Conservation (phyloP, 2,113 vertebrate genomes). For the Boulengeromyrus knoepffleri region DNA sequence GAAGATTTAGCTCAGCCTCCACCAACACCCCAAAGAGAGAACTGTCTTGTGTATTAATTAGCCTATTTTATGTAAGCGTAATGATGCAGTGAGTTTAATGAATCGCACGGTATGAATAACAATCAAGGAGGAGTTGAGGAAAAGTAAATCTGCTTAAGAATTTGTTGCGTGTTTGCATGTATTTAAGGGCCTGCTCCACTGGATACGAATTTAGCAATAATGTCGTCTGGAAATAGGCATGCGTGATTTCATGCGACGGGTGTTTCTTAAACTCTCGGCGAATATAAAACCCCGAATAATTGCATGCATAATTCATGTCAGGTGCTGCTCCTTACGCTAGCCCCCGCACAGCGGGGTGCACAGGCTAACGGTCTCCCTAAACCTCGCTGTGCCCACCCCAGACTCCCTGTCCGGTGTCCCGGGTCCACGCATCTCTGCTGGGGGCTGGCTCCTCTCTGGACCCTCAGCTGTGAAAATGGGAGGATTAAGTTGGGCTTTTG, state of each 20-base stretch:
- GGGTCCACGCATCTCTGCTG: neutral
- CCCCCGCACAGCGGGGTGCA: neutral
- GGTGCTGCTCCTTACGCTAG: no score
- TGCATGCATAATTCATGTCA: neutral
- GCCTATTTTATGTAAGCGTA: slow-evolving; percentile 29
- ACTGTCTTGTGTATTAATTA: slow-evolving; percentile 30
- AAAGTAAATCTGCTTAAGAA: slow-evolving; percentile 20
- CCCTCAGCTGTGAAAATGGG: neutral
- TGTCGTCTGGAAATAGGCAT: neutral
- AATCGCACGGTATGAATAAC: slow-evolving; percentile 25
- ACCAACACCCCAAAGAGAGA: neutral
- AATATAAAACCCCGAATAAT: neutral
- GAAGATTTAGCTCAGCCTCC: slow-evolving; percentile 17
- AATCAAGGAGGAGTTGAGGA: slow-evolving; percentile 19
- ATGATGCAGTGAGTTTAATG: slow-evolving; percentile 24
- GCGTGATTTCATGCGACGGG: neutral
- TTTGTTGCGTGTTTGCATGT: slow-evolving; percentile 21
- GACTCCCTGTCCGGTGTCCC: neutral
- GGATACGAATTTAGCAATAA: slow-evolving; percentile 10
- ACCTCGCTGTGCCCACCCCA: neutral
- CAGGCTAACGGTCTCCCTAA: neutral
- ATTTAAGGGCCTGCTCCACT: neutral
- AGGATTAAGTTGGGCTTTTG: neutral
- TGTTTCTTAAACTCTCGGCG: neutral
- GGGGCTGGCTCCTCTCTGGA: neutral